Evolutionary conservation across 1,140 invertebrate species (phyloP), one percentile per base, ranked within the genome.

Genomic region (Frieseomelitta varia): DNA sequence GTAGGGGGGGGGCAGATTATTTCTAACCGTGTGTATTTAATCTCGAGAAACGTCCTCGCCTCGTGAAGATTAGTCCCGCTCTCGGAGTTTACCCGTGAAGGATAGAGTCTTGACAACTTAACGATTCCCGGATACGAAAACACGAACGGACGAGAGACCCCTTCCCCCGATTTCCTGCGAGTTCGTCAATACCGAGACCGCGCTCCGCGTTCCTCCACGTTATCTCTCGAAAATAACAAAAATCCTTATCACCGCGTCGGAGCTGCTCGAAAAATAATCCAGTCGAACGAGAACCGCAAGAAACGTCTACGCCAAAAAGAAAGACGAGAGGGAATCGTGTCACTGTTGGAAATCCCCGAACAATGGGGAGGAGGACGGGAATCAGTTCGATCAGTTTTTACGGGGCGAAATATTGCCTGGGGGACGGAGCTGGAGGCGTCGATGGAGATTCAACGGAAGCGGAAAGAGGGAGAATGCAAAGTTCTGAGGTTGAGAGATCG

Each of bases 351-450:
- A 79, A n/a, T n/a, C n/a, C n/a, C n/a, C 55, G 56, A 73, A 75
- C 73, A 75, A 75, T 75, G 55, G 30, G 15, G 56, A 39, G n/a
- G 56, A 21, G 24, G 34, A 68, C 30, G 21, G 34, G 47, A 56
- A 63, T 81, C 39, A 47, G 69, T 65, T 81, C 56, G 80, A 81
- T 81, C 80, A 76, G 61, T 73, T 80, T 76, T 82, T 67, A 65
- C 61, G 2, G 58, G 24, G 17, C 10, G 67, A 24, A 27, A 55
- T 34, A 27, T 61, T 47, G 71, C 56, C 56, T 75, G 1, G 27
- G 76, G 27, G 21, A n/a, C n/a, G n/a, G n/a, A n/a, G n/a, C n/a
- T n/a, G n/a, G n/a, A n/a, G n/a, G 24, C 71, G 47, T 19, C 17
- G 61, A 76, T 67, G 73, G 34, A 76, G 65, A 76, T 77, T 77